Percentiles rank a stretch among this genome's conserved stretches.
phyloP scores from a whole-genome alignment of 2,113 vertebrate species.

The Sterrhoptilus dennistouni region DNA sequence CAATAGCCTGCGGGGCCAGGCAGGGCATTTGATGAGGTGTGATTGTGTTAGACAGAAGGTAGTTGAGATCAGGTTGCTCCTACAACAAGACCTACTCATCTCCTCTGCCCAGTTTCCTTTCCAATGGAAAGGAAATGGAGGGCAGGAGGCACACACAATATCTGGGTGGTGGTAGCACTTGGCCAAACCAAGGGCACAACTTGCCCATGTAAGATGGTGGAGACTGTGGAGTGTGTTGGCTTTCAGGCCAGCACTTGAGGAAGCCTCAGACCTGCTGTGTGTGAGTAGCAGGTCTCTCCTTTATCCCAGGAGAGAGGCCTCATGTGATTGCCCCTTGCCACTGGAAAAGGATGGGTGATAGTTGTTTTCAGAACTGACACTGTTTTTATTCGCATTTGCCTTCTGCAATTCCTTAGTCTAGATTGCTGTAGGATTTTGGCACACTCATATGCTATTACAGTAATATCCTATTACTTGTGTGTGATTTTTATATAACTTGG shows the following conservation, averaged over 20 bases:
- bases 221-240: not conserved
- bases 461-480: not conserved
- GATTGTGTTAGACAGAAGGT: not conserved
- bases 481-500: not conserved
- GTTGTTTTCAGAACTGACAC: not conserved
- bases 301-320: not conserved
- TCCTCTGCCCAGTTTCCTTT: not conserved
- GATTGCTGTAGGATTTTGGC: not conserved
- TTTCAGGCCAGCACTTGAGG: not conserved
- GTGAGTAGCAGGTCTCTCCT: not conserved
- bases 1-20: not conserved
- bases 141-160: not conserved
- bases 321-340: not conserved
- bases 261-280: not conserved
- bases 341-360: not conserved
- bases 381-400: not conserved
- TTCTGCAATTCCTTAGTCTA: not conserved
- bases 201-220: rapidly evolving
- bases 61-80: not conserved
- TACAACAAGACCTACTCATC: not conserved
- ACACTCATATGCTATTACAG: not conserved
- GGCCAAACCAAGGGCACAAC: not conserved
- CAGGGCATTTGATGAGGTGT: not conserved
- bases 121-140: not conserved
- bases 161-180: not conserved